These are phyloP conservation scores for Galerucella pusilla DNA, from an alignment of 2,888 invertebrate genomes.

Conservation along the genomic window DNA sequence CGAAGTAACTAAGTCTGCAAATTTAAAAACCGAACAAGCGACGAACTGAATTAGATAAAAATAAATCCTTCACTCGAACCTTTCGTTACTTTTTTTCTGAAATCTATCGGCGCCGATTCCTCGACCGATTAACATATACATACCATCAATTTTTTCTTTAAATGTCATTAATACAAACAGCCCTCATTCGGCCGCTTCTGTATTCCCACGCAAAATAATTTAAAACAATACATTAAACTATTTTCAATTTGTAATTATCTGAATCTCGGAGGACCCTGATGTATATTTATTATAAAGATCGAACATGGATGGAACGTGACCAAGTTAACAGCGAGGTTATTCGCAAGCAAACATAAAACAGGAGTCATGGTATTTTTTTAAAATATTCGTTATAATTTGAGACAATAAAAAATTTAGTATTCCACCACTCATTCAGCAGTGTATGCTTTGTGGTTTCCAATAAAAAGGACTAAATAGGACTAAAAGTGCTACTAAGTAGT, in stretches of 20 bases:
- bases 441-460: too few species aligned
- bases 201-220: constrained; percentile 52
- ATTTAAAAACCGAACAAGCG: background rate
- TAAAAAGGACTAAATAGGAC: too few species aligned
- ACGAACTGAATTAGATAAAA: constrained; percentile 17
- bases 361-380: too few species aligned
- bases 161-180: constrained; percentile 41
- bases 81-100: constrained; percentile 17
- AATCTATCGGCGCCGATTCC: constrained; percentile 29
- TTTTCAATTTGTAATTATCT: constrained; percentile 56
- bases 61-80: constrained; percentile 19
- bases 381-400: too few species aligned
- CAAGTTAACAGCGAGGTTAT: background rate
- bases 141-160: constrained; percentile 30
- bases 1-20: background rate
- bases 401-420: too few species aligned
- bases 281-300: constrained; percentile 44
- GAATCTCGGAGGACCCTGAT: constrained; percentile 42
- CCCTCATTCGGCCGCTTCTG: constrained; percentile 34
- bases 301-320: background rate
- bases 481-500: too few species aligned
- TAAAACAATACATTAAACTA: constrained; percentile 51
- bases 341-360: too few species aligned
- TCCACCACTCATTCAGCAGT: too few species aligned
- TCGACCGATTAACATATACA: constrained; percentile 32